Evolutionary conservation across 2,113 vertebrate species (phyloP).

Genomic region (Regulus satrapa): DNA sequence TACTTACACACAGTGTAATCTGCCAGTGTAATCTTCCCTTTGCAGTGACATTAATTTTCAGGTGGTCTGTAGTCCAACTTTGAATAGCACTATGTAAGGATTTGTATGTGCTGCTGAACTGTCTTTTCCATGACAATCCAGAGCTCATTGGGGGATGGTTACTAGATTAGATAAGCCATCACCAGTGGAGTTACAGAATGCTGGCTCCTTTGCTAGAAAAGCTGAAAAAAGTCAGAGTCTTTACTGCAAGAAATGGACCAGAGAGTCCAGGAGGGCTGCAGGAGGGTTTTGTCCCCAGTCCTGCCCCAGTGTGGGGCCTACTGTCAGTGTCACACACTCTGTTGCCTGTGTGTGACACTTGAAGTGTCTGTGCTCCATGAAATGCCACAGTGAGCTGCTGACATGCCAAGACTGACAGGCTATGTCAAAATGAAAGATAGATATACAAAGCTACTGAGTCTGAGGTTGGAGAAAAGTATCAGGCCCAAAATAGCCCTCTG

Average conservation of each 20-base stretch:
- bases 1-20: background rate
- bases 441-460: background rate
- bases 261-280: no score
- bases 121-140: background rate
- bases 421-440: background rate
- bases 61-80: background rate
- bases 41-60: background rate
- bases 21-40: background rate
- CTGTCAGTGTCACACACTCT: background rate
- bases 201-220: background rate
- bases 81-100: background rate
- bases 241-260: background rate
- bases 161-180: background rate
- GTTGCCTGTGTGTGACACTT: background rate
- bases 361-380: accelerated
- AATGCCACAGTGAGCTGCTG: background rate
- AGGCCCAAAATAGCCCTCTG: background rate
- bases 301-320: background rate
- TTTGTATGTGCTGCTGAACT: background rate
- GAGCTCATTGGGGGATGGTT: background rate
- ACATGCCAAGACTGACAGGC: accelerated
- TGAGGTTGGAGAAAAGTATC: background rate
- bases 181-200: background rate
- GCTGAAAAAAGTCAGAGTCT: background rate
- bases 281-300: background rate